Base-by-base conservation (phyloP, 2,888 invertebrate genomes). In the Argyresthia albistria region DNA sequence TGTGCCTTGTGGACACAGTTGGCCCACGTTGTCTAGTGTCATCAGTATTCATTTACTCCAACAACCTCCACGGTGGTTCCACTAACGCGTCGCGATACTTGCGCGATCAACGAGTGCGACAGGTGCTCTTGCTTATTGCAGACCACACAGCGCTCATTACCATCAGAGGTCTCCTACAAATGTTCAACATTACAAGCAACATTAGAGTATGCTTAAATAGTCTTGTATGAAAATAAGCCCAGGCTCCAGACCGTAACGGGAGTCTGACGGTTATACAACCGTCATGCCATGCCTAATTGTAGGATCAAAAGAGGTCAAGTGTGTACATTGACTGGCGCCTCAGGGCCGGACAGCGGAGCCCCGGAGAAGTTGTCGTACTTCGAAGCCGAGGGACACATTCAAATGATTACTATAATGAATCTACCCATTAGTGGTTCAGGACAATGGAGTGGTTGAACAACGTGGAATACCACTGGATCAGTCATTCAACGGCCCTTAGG, bases 261-360 rank as follows among this genome's bases (percentile, higher is more conserved):
- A 53, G 43, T 53, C 52, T 53, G 53, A 43, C 39, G 51, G 51
- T 43, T 69, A 65, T 70, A 71, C 77, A 79, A 79, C 80, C 71
- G 74, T 73, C 73, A 25, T 25, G 79, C 77, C n/a, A 76, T 74
- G 79, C 77, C 79, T 84, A 86, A 87, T 87, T 84, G 87, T 80
- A 69, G 69, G 87, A 86, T 87, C 87, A 87, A 87, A 84, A 80
- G 87, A 86, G 87, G 86, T 87, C 83, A 87, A 87, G 78, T 87
- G 86, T 83, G 76, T 81, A 79, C 78, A 80, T 81, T 84, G 83
- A 80, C 79, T 79, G 80, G 76, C 78, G 83, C 80, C 76, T 79
- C 77, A 81, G 82, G 81, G 74, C 78, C 72, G 70, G 77, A 37
- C 0, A 47, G n/a, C 39, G 25, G 25, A 25, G 25, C 25, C 25